Conservation (phyloP, 2,888 invertebrate genomes). For the Rhopalosiphum nymphaeae region DNA sequence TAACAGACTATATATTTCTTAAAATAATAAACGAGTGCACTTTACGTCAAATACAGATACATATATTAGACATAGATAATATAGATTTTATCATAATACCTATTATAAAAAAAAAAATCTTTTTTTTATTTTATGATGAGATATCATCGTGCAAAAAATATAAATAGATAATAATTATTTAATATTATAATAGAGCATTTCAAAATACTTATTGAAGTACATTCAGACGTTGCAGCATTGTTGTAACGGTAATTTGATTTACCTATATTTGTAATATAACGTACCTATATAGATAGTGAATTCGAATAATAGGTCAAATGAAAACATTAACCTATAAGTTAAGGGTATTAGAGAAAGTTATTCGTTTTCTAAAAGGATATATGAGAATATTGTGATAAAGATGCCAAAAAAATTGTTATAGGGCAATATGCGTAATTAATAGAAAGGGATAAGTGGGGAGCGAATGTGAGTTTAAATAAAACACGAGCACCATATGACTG, state of each 20-base stretch:
- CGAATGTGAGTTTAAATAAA: slow-evolving; percentile 54
- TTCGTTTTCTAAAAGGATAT: slow-evolving; percentile 33
- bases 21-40: neutral
- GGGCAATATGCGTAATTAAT: slow-evolving; percentile 31
- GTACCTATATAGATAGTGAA: neutral
- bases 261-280: neutral
- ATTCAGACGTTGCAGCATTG: too few species aligned
- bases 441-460: slow-evolving; percentile 39
- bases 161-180: neutral
- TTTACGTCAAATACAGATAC: neutral
- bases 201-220: neutral
- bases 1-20: neutral
- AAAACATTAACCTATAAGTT: slow-evolving; percentile 1
- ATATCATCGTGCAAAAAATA: neutral
- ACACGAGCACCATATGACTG: slow-evolving; percentile 61
- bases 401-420: slow-evolving; percentile 44
- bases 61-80: neutral
- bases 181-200: neutral
- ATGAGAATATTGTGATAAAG: neutral
- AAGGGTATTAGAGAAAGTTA: slow-evolving; percentile 19
- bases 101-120: neutral
- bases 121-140: neutral
- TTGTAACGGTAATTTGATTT: neutral
- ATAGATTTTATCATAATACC: neutral
- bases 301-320: neutral